Evolutionary conservation across 2,113 vertebrate genomes (phyloP).

Genomic region (Tyrannus savana): DNA sequence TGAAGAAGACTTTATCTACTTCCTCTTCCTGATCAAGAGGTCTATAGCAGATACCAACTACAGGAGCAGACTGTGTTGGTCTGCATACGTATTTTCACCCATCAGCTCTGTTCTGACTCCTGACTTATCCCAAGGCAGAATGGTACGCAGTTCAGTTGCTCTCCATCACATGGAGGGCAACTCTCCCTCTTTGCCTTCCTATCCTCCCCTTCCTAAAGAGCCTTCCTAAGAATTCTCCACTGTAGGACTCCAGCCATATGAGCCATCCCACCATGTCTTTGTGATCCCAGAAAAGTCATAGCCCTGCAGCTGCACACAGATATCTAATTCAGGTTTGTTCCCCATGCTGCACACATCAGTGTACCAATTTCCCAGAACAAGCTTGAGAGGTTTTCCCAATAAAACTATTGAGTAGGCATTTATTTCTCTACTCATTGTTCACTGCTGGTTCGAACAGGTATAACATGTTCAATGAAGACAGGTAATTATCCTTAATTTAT

Average conservation of each 20-base stretch:
- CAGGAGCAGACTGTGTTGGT: neutral
- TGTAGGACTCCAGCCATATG: neutral
- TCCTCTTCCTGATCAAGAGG: neutral
- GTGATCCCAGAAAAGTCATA: neutral
- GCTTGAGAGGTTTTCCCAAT: neutral
- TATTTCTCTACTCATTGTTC: neutral
- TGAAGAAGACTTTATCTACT: neutral
- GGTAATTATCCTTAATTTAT: neutral
- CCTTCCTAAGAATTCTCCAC: neutral
- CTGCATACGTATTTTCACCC: neutral
- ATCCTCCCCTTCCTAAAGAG: neutral
- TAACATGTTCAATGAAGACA: neutral
- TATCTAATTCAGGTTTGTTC: neutral
- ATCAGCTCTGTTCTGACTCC: neutral
- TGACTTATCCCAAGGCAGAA: neutral
- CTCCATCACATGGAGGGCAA: neutral
- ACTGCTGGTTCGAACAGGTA: neutral
- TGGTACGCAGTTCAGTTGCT: neutral
- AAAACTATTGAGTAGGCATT: neutral
- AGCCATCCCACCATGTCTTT: neutral
- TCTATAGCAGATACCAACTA: neutral
- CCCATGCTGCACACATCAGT: neutral
- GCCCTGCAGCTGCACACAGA: neutral
- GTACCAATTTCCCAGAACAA: neutral
- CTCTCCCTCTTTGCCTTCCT: neutral